Evolutionary conservation across 1,140 invertebrate species (phyloP).

Genomic region (Goniozus legneri): DNA sequence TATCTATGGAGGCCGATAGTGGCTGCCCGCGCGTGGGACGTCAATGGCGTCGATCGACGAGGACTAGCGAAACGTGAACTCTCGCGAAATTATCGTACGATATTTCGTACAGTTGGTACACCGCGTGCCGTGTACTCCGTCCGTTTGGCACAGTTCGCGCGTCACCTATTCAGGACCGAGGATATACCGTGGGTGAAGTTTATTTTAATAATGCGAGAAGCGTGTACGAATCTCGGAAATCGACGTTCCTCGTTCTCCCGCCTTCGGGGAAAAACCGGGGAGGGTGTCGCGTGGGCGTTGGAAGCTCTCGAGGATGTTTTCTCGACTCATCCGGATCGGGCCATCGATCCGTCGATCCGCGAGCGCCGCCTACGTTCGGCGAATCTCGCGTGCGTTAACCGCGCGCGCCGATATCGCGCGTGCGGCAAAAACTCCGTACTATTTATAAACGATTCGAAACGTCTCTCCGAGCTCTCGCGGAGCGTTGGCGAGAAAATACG

Average conservation of each 20-base stretch:
- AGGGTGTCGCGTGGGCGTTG: not conserved
- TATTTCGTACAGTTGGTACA: too few relatives aligned
- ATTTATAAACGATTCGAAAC: conserved; percentile 50
- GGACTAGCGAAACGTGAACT: too few relatives aligned
- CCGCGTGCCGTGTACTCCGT: too few relatives aligned
- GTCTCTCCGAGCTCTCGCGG: too few relatives aligned
- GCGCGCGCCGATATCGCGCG: not conserved
- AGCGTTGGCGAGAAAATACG: conserved; percentile 45
- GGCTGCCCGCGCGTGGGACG: too few relatives aligned
- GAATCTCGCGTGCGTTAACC: conserved; percentile 8
- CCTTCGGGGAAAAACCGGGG: too few relatives aligned
- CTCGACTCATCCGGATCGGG: not conserved
- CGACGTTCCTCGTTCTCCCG: too few relatives aligned
- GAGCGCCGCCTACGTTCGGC: too few relatives aligned
- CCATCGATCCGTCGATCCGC: too few relatives aligned
- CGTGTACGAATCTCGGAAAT: not conserved
- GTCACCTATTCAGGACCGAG: conserved; percentile 14
- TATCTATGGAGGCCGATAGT: too few relatives aligned
- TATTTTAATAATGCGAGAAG: conserved; percentile 7
- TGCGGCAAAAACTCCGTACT: conserved; percentile 34
- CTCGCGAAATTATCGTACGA: too few relatives aligned
- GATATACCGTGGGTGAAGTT: conserved; percentile 10
- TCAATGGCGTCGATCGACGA: too few relatives aligned
- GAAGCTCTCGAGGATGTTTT: not conserved
- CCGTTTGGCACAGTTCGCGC: conserved; percentile 8